Conservation (phyloP, 2,113 vertebrate genomes). For the Triplophysa siluroides region DNA sequence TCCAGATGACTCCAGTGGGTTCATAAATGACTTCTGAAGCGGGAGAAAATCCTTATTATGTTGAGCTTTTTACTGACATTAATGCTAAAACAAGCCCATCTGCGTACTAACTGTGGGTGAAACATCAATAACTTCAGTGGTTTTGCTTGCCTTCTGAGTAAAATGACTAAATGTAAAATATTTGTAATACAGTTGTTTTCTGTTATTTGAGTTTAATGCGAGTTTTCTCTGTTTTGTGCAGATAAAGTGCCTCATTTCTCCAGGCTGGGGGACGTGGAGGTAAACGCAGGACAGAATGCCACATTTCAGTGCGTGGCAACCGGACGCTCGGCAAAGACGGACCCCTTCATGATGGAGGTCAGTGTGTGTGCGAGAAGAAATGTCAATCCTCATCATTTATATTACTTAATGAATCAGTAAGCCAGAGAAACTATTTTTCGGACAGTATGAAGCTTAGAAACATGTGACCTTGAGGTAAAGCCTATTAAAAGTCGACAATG, state of each 20-base stretch:
- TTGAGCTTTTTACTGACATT: too few species aligned
- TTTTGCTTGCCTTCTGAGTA: too few species aligned
- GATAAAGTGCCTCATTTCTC: slow-evolving; percentile 85
- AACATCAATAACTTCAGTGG: too few species aligned
- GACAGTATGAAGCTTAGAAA: not conserved
- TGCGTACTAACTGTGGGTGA: too few species aligned
- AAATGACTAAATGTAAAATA: too few species aligned
- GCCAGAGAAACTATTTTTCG: slow-evolving; percentile 8
- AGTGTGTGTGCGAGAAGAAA: not conserved
- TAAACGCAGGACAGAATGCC: slow-evolving; percentile 83
- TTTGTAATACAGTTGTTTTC: too few species aligned
- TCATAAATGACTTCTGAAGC: too few species aligned
- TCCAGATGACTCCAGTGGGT: too few species aligned
- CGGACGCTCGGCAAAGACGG: slow-evolving; percentile 71
- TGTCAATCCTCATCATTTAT: not conserved
- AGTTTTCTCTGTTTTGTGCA: slow-evolving; percentile 51
- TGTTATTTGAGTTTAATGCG: not conserved
- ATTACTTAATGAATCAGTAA: not conserved
- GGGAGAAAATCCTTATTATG: too few species aligned
- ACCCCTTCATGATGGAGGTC: slow-evolving; percentile 61
- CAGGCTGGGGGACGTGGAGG: slow-evolving; percentile 82
- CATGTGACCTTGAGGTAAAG: not conserved
- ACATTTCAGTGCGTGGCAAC: slow-evolving; percentile 84
- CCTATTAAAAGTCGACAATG: not conserved
- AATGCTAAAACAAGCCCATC: too few species aligned